Base-by-base conservation (phyloP, 2,797 vertebrate genomes). In the Etheostoma perlongum region DNA sequence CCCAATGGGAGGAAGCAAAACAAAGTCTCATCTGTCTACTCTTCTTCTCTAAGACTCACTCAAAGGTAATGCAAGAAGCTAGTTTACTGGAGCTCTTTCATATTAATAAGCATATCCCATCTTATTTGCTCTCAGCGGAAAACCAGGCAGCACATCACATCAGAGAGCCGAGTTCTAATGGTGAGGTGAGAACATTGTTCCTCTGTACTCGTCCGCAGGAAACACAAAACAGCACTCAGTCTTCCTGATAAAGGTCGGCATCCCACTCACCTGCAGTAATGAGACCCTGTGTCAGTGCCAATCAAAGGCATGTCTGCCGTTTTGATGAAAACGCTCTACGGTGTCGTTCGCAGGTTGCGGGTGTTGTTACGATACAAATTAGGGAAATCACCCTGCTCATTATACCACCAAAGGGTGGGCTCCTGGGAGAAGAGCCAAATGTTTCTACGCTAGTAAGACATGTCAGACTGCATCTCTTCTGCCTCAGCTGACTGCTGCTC, bases 161-260 rank as follows among this genome's bases (percentile, higher is more conserved):
- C 91, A 93, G 85, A 91, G 89, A 89, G 77, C 76, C 1, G 82
- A 89, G 75, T 90, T 93, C 83, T 90, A 85, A 92, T 92, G 88
- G 85, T 70, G 91, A 89, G 86, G 93, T 91, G 90, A 92, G 93
- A 92, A 94, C 91, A 88, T 89, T 92, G 90, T 95, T 96, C 93
- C 93, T 96, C 96, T 96, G 93, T 89, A 91, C 93, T 94, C 92
- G 78, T 93, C 94, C 90, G 89, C 93, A 95, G 95, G 94, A 95
- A 95, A 96, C 94, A 96, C 91, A 94, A 95, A 96, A 95, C 94
- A 95, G 94, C 95, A 96, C 96, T 97, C 96, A 94, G 92, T 93
- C 93, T 90, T 92, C 93, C 94, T 92, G 84, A 90, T 93, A 94
- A 96, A 95, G 88, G 91, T 91, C 86, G 92, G 76, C 92, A 89